Base-by-base conservation (phyloP, 2,113 vertebrate species). In the Reinhardtius hippoglossoides region DNA sequence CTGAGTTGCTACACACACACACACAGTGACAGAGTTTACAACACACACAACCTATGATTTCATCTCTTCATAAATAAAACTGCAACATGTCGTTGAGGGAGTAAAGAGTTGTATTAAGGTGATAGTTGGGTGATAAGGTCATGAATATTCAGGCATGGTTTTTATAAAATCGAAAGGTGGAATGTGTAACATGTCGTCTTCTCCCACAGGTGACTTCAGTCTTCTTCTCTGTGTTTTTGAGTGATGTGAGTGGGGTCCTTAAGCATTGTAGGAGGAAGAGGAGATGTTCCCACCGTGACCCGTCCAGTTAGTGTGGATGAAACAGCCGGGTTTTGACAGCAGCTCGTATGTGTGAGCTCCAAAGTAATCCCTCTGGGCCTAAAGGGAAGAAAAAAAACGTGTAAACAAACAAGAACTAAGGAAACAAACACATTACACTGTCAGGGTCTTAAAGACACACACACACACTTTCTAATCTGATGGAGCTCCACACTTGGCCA, bases 281-380 rank as follows among this genome's bases (percentile, higher is more conserved):
- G 97, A 98, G 77, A 99, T 96, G 0, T 80, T 97, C 80, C 98
- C 98, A 0, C 98, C 97, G 0, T 96, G 95, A 60, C 97, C 98
- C 0, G 98, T 99, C 98, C 98, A 99, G 92, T 99, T 98, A 20
- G 98, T 99, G 86, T 98, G 98, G 93, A 97, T 81, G 55, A 93
- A 97, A 0, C 82, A 78, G 2, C 97, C 98, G 0, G 98, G 97
- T 16, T 95, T 95, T 1, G 94, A 93, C 35, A 97, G 86, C 5
- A 99, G 92, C 64, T 99, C 97, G 0, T 99, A 99, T 0, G 97
- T 99, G 74, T 99, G 98, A 0, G 98, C 98, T 44, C 98, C 98
- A 4, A 99, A 99, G 90, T 98, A 99, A 87, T 99, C 98, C 0
- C 98, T 96, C 91, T 99, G 98, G 24, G 97, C 98, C 98, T 99